phyloP scores from a whole-genome alignment of 2,113 vertebrate genomes.

The Anarhynchus alexandrinus region DNA sequence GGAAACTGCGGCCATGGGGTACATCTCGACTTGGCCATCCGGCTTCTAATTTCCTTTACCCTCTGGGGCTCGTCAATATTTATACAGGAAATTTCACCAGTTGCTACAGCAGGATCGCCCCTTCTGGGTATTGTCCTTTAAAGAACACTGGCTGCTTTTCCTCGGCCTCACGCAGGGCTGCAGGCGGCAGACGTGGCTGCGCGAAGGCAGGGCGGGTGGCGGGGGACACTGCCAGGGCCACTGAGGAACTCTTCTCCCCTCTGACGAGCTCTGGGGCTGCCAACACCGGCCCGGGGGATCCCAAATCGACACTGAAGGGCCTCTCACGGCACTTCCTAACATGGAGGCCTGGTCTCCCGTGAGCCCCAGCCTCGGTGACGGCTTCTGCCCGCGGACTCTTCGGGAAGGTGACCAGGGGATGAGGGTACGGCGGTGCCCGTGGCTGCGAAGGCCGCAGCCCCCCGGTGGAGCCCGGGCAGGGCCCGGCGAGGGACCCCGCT shows the following conservation, averaged over 20 bases:
- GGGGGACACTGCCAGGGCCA: rapidly evolving
- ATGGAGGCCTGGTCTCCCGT: rapidly evolving
- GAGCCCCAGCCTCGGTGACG: background rate
- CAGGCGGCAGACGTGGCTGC: rapidly evolving
- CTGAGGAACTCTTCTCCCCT: rapidly evolving
- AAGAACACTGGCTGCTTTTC: rapidly evolving
- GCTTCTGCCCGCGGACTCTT: background rate
- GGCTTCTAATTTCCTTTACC: background rate
- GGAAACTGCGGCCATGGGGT: background rate
- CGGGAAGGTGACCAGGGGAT: background rate
- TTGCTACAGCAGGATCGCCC: background rate
- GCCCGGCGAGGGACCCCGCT: too few relatives aligned
- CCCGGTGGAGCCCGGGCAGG: too few relatives aligned
- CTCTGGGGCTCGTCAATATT: background rate
- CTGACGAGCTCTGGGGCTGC: too few relatives aligned
- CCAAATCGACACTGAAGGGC: too few relatives aligned
- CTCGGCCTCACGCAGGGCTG: rapidly evolving
- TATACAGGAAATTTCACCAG: background rate
- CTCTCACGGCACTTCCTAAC: rapidly evolving
- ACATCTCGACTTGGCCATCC: rapidly evolving
- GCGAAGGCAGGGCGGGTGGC: rapidly evolving
- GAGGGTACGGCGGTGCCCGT: too few relatives aligned
- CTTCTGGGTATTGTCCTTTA: background rate
- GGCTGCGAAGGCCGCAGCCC: background rate
- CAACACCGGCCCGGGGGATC: rapidly evolving